These are phyloP conservation scores for Luperina nickerlii DNA, from an alignment of 2,888 invertebrate genomes.

Conservation along the genomic window DNA sequence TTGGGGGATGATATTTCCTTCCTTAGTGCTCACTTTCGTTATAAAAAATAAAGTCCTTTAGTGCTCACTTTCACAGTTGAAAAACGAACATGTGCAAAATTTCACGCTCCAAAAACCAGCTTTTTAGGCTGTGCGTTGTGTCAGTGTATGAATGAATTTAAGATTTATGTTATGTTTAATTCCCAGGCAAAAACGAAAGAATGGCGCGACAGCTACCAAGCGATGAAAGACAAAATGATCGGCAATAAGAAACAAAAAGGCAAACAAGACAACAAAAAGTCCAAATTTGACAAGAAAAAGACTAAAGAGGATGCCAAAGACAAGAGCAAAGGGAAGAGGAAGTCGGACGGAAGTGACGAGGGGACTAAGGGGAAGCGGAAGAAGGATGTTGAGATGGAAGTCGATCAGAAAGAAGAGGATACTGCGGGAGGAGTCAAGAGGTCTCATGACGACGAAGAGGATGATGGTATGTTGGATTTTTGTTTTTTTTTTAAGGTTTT, in stretches of 20 bases:
- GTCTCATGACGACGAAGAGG: slow-evolving; percentile 73
- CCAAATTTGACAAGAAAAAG: slow-evolving; percentile 78
- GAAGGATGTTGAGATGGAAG: slow-evolving; percentile 67
- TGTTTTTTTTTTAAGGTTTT: background rate
- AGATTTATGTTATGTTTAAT: background rate
- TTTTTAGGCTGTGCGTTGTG: background rate
- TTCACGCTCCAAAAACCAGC: background rate
- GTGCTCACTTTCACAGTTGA: background rate
- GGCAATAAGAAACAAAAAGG: slow-evolving; percentile 81
- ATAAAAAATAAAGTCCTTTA: background rate
- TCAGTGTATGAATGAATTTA: background rate
- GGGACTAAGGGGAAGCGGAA: slow-evolving; percentile 71
- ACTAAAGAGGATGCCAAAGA: slow-evolving; percentile 74
- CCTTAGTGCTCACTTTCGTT: too few relatives aligned
- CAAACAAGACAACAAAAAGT: slow-evolving; percentile 79
- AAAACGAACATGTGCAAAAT: background rate
- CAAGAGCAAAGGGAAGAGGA: slow-evolving; percentile 82
- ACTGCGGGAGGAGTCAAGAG: slow-evolving; percentile 78
- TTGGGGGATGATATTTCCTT: too few relatives aligned
- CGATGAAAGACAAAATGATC: slow-evolving; percentile 85
- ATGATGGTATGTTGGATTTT: slow-evolving; percentile 61
- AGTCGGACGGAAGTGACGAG: slow-evolving; percentile 77
- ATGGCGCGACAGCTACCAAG: slow-evolving; percentile 85
- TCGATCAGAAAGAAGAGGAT: slow-evolving; percentile 65
- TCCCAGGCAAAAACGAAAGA: slow-evolving; percentile 81